Evolutionary conservation across 2,113 vertebrate species (phyloP).

Genomic region (Hipposideros armiger): DNA sequence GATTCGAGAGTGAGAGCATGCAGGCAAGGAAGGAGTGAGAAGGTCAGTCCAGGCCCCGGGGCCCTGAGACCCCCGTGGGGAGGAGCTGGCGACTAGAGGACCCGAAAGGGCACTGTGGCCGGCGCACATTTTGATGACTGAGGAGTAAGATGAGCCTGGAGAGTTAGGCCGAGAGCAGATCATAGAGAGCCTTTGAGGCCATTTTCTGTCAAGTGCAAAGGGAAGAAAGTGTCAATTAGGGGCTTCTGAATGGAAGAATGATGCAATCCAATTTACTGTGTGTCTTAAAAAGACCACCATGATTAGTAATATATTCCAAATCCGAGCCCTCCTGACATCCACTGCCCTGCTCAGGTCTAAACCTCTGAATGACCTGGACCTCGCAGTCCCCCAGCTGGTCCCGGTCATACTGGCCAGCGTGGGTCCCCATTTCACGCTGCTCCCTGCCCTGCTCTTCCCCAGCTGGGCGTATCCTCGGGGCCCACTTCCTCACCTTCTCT

Average conservation of each 20-base stretch:
- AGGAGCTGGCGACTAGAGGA: background rate
- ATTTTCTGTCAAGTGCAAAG: background rate
- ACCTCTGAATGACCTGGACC: background rate
- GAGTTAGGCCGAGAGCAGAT: background rate
- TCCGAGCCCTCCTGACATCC: background rate
- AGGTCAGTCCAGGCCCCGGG: background rate
- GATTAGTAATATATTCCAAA: background rate
- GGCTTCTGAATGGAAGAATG: constrained; percentile 39
- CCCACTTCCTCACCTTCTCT: background rate
- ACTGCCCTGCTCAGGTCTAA: background rate
- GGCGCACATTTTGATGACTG: background rate
- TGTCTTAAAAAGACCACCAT: background rate
- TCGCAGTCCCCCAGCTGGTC: background rate
- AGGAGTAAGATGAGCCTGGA: background rate
- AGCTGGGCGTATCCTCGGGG: too few relatives aligned
- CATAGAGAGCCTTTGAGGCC: background rate
- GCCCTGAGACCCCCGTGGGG: background rate
- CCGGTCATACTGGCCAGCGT: background rate
- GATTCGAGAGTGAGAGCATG: background rate
- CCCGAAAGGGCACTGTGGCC: background rate
- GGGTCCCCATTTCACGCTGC: background rate
- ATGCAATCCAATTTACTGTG: background rate
- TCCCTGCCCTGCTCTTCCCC: background rate
- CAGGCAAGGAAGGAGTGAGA: background rate
- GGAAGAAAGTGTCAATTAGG: background rate